phyloP scores from a whole-genome alignment of 2,888 invertebrate species.

The Meloe dianella region DNA sequence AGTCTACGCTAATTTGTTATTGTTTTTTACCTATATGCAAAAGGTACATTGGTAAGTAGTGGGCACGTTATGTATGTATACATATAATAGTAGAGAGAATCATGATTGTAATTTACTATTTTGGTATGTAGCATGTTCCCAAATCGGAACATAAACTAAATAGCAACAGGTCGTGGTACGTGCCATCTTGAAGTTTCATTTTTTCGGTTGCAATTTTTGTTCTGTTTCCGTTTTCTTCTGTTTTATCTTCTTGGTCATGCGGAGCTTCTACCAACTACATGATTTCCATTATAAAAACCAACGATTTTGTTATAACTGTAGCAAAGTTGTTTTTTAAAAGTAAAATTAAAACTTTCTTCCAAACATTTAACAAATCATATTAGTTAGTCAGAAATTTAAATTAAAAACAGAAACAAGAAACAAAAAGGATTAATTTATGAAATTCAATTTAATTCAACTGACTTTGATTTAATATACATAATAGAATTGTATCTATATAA shows the following conservation, averaged over 20 bases:
- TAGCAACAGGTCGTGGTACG: constrained; percentile 17
- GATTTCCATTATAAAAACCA: constrained; percentile 13
- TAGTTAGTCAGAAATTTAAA: background rate
- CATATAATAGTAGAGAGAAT: no score
- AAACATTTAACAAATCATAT: constrained; percentile 2
- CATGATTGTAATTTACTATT: background rate
- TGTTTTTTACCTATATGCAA: no score
- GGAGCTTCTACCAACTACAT: constrained; percentile 6
- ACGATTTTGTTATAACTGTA: background rate
- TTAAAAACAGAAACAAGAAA: background rate
- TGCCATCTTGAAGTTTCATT: background rate
- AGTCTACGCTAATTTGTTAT: no score
- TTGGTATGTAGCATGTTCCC: background rate
- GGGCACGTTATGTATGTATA: no score
- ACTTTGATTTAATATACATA: constrained; percentile 8
- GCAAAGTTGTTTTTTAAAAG: constrained; percentile 2
- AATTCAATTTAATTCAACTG: background rate
- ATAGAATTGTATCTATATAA: background rate
- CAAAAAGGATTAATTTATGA: background rate
- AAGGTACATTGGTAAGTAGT: no score
- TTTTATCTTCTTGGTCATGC: background rate
- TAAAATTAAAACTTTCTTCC: constrained; percentile 1
- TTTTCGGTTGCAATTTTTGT: background rate
- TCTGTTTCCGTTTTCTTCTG: background rate
- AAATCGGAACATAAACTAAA: constrained; percentile 4